Evolutionary conservation across 2,888 invertebrate species (phyloP), one percentile per base, ranked within the genome.

Genomic region (Melipona beecheii): DNA sequence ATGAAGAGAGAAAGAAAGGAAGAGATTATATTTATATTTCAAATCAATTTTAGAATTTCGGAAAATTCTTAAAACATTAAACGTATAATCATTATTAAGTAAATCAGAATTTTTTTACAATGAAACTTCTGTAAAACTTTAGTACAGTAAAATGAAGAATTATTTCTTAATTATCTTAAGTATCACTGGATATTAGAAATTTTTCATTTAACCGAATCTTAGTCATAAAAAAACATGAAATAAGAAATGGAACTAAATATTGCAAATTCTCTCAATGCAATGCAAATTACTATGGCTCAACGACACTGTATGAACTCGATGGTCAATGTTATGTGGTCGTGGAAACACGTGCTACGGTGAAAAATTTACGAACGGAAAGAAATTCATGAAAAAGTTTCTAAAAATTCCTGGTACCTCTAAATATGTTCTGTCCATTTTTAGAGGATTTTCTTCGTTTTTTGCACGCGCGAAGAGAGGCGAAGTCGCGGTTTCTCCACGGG

Each of bases 401-500:
- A 15, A 58, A 58, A 24, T 24, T n/a, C 56, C 56, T 24, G n/a
- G n/a, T 58, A 58, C 24, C 13, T 64, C 11, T 15, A 36, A 43
- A n/a, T 43, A 36, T n/a, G 43, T 6, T 43, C 43, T 43, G 43
- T 6, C n/a, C 76, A 70, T 81, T 83, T 77, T 69, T 31, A 24
- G 78, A 81, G n/a, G 15, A 15, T 58, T 58, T 58, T 58, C 82
- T 74, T 79, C 43, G 11, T 43, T 43, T 36, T 43, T 9, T 9
- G 43, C 43, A 9, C 43, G 72, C 66, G 21, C 52, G 15, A 68
- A 69, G 49, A 71, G 69, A 58, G 62, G 56, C 60, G 60, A 69
- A 82, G 78, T 80, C 78, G 24, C 79, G 70, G 36, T 80, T 73
- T 66, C 31, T 31, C 52, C 60, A 54, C 68, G 70, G 36, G 52